A percentile compares a stretch with the other conserved stretches of the same genome.
Evolutionary conservation across 2,113 vertebrate genomes (phyloP).

Genomic region (Excalfactoria chinensis): DNA sequence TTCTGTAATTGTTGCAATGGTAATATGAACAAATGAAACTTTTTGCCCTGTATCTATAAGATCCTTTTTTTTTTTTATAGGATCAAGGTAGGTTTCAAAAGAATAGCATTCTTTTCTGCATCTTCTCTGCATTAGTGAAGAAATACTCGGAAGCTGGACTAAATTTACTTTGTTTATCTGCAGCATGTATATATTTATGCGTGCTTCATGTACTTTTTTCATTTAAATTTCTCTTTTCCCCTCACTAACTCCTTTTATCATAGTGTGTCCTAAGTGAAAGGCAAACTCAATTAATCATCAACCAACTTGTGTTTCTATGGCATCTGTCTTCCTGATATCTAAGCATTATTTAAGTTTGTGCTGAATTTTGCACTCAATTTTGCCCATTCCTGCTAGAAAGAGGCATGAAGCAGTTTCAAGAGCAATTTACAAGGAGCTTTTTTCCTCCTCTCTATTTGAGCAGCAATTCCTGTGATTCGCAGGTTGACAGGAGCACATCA

Average conservation of each 20-base stretch:
- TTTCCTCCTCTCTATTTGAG: constrained; percentile 52
- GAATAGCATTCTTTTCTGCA: not conserved
- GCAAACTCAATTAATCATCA: constrained; percentile 66
- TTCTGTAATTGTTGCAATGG: not conserved
- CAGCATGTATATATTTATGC: constrained; percentile 44
- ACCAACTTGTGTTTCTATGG: constrained; percentile 21
- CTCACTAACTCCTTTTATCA: constrained; percentile 52
- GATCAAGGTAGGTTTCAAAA: constrained; percentile 12
- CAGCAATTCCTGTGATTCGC: constrained; percentile 71
- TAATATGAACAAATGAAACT: not conserved
- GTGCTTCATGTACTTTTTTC: constrained; percentile 12
- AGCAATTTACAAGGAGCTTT: constrained; percentile 66
- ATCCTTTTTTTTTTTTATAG: not conserved
- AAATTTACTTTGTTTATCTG: constrained; percentile 51
- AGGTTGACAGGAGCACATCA: constrained; percentile 76
- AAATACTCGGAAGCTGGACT: not conserved
- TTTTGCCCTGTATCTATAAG: not conserved
- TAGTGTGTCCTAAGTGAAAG: constrained; percentile 47
- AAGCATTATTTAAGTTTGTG: constrained; percentile 58
- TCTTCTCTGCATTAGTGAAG: not conserved
- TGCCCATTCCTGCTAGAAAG: constrained; percentile 26
- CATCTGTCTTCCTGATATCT: constrained; percentile 48
- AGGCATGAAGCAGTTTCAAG: constrained; percentile 40
- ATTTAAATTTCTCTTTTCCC: constrained; percentile 51
- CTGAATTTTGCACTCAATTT: constrained; percentile 48